A percentile compares a stretch with the other conserved stretches of the same genome.
These are phyloP conservation scores for Rallus crepitans DNA, from an alignment of 2,797 vertebrate genomes.

Conservation along the genomic window DNA sequence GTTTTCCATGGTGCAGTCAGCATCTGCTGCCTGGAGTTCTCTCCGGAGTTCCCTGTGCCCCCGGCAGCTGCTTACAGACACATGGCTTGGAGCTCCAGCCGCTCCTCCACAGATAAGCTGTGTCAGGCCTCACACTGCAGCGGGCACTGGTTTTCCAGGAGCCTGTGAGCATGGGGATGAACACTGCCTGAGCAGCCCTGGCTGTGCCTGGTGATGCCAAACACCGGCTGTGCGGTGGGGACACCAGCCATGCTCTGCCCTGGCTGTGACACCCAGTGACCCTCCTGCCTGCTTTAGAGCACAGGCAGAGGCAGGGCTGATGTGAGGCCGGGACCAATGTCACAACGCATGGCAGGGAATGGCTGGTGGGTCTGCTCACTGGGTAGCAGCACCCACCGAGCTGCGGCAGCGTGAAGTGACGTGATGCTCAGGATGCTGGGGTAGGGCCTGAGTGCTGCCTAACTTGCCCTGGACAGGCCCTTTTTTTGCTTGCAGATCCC, in stretches of 20 bases:
- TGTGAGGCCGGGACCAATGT: accelerated
- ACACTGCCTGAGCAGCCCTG: neutral
- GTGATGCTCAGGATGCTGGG: no score
- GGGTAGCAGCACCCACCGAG: neutral
- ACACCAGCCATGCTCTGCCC: neutral
- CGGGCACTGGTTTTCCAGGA: neutral
- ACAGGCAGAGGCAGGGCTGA: neutral
- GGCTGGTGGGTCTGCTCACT: neutral
- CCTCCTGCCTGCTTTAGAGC: neutral
- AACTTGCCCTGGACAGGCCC: neutral
- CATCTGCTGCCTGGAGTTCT: neutral
- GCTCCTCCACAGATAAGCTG: neutral
- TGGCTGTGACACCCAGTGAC: neutral
- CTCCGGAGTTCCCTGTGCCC: neutral
- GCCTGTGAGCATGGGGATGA: neutral
- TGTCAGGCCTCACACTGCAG: neutral
- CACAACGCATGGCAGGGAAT: accelerated
- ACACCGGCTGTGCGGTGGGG: accelerated
- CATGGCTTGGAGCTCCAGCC: neutral
- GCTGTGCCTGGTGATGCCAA: neutral
- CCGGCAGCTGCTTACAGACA: neutral
- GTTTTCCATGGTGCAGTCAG: neutral
- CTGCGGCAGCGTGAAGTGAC: accelerated
- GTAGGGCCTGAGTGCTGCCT: neutral
- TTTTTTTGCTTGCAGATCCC: neutral